phyloP scores from a whole-genome alignment of 2,888 invertebrate genomes.

The Seira sanloemensis region DNA sequence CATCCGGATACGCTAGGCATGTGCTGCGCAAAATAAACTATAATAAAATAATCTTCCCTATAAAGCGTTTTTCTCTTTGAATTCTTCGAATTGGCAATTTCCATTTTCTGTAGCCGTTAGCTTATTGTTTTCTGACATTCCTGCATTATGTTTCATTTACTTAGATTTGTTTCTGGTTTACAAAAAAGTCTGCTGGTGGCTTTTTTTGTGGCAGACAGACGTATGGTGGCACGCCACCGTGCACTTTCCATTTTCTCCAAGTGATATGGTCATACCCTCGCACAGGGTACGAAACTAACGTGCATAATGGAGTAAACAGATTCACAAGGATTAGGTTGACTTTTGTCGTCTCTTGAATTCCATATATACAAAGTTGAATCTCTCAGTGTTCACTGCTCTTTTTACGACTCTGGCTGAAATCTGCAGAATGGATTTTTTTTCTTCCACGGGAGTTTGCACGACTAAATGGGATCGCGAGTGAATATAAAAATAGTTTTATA shows the following conservation, averaged over 20 bases:
- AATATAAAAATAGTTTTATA: slow-evolving; percentile 50
- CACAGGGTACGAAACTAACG: not conserved
- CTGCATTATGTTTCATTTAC: not conserved
- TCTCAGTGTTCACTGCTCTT: not conserved
- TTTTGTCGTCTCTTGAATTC: slow-evolving; percentile 11
- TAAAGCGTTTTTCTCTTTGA: slow-evolving; percentile 22
- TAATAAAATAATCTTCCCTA: too few species aligned
- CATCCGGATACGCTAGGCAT: too few species aligned
- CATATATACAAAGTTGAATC: not conserved
- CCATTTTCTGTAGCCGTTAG: not conserved
- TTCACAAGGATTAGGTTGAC: not conserved
- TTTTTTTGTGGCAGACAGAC: too few species aligned
- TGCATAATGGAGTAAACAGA: not conserved
- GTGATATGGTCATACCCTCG: not conserved
- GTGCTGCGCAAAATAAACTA: too few species aligned
- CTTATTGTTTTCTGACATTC: not conserved
- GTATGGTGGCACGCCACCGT: not conserved
- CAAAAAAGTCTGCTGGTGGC: not conserved
- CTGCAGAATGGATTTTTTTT: slow-evolving; percentile 3
- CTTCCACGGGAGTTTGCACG: slow-evolving; percentile 48
- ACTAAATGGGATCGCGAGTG: slow-evolving; percentile 44
- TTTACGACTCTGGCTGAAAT: not conserved
- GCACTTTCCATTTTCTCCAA: not conserved
- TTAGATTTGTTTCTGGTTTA: not conserved
- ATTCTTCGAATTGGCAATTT: slow-evolving; percentile 47